Evolutionary conservation across 2,113 vertebrate species (phyloP), one percentile per base, ranked within the genome.

Genomic region (Poecile atricapillus): DNA sequence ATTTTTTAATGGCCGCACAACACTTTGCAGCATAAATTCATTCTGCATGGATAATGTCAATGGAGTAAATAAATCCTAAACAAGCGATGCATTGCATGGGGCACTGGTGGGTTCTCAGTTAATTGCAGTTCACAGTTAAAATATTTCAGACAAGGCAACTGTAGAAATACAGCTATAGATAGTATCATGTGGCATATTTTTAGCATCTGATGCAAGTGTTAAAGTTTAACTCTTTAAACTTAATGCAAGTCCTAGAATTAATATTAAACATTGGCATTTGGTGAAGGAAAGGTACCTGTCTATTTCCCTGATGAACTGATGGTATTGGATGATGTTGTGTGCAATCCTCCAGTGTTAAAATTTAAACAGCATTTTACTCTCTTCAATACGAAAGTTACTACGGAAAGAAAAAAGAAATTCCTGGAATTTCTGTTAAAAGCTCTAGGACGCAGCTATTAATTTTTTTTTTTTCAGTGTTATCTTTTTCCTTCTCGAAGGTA

Each of bases 111-210:
- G 49, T 94, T 97, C 81, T 30, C 82, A 91, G 68, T 77, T 91
- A 89, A 67, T 83, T 90, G 88, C 58, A 64, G 70, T 85, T 97
- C 71, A 71, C 41, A 63, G 90, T 97, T 87, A 97, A 97, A 97
- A 97, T 92, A 95, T 97, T 97, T 96, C 94, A 87, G 91, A 95
- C 62, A 81, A 74, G 82, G 73, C 92, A 90, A 95, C 52, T 90
- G 84, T 78, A 90, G 94, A 97, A 98, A 96, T 98, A 75, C 59
- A 82, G 60, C 83, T 97, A 94, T 93, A 93, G 93, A 92, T 93
- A 96, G 97, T 95, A 93, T 96, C 96, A 74, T 83, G n/a, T 93
- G 96, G 89, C 97, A 89, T 98, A 97, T 97, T 97, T 97, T 98
- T 96, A 97, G 84, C 92, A 71, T 96, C 67, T 97, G 95, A 96